Base-by-base conservation (phyloP, 2,888 invertebrate species). In the Mechanitis mazaeus region DNA sequence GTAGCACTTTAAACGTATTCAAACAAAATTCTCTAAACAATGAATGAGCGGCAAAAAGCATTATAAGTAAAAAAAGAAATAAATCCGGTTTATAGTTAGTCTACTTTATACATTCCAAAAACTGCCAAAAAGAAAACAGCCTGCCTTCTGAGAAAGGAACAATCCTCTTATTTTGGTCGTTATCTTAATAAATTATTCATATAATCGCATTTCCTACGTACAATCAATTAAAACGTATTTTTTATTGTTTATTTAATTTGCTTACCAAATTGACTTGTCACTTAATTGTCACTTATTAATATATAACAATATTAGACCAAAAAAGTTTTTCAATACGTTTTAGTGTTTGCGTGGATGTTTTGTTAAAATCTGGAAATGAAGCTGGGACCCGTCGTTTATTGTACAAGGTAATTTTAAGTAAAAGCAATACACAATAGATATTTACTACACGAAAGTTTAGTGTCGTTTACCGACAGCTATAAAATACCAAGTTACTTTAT, bases 171-270 rank as follows among this genome's bases (percentile, higher is more conserved):
- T 83, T 85, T 85, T 79, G 73, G 80, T 80, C 77, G 79, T 81
- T 82, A 82, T 83, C 80, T 76, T 68, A 75, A 83, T 86, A 83
- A 85, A 85, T 87, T 78, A 87, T 87, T 87, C 82, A 87, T 84
- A 73, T 77, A 76, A 81, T 83, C 81, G 78, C 75, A 81, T 85
- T 80, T 82, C 77, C 78, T 83, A 79, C 81, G 81, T 78, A 72
- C 72, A 72, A 74, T 74, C 78, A 80, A 80, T 83, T 79, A 78
- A 61, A 47, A 58, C 61, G 53, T 59, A 20, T 54, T 20, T 54
- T 59, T 56, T 59, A 45, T 45, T 46, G 54, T 53, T 20, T 61
- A 56, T 45, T 55, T 55, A 33, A 59, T 46, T 65, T 45, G 60
- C 60, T 45, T 58, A 45, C 58, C 20, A 65, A 56, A 58, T 64